Evolutionary conservation across 2,888 invertebrate species (phyloP), one percentile per base, ranked within the genome.

Genomic region (Ormia ochracea): DNA sequence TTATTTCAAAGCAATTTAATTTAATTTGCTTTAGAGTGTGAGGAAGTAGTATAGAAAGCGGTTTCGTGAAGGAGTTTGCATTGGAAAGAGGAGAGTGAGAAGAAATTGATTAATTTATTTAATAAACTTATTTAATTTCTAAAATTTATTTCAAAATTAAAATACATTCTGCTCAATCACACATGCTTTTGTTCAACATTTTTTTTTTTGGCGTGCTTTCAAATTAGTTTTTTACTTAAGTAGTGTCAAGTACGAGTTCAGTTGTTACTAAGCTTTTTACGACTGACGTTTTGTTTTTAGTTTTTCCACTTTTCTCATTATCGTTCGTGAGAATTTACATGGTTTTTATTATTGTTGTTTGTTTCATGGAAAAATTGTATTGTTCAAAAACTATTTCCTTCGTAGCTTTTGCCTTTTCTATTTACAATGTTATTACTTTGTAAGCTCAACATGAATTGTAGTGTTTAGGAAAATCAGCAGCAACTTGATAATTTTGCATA

Each of bases 381-480:
- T 65, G 21, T 50, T 63, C 36, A 9, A 12, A 38, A 65, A 52
- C 12, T 26, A 38, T 65, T 56, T 33, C 43, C 23, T 45, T 14
- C 5, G 17, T 26, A 3, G n/a, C 23, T 45, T 21, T 4, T 43
- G 14, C 9, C 10, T n/a, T n/a, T n/a, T n/a, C n/a, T n/a, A n/a
- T n/a, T n/a, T n/a, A n/a, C n/a, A n/a, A n/a, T n/a, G n/a, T n/a
- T n/a, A n/a, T n/a, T 48, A 23, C 10, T 23, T n/a, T n/a, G n/a
- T 45, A 14, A 48, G 10, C 5, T 33, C 21, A 36, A 17, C 4
- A 36, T 45, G 56, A 26, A 56, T 6, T 45, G 10, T 58, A 56
- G 19, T 23, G 23, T 12, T 69, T 63, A 70, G 76, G 76, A 69
- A 65, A 74, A 65, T 77, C 41, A 31, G 17, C 63, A 77, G 9